Conservation (phyloP, 2,797 vertebrate genomes). For the Tangara arthus region DNA sequence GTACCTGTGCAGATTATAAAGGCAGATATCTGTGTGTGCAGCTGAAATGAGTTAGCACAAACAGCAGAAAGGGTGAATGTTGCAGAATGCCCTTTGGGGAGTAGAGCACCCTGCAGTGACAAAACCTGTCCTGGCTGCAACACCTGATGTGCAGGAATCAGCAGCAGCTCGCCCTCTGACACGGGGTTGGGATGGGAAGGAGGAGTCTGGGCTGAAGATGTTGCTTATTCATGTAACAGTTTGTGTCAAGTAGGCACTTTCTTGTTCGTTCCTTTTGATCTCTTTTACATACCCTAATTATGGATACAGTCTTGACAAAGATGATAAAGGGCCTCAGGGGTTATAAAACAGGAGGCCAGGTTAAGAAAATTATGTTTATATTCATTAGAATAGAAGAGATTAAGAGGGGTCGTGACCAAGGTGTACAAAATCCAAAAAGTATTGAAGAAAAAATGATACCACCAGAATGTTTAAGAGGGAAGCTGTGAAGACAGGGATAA, state of each 20-base stretch:
- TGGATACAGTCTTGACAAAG: conserved; percentile 32
- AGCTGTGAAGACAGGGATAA: not conserved
- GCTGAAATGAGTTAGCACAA: not conserved
- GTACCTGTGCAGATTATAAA: not conserved
- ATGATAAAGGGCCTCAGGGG: conserved; percentile 23
- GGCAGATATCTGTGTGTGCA: not conserved
- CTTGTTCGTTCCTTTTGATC: not conserved
- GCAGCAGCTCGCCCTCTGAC: not conserved
- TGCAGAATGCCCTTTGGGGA: not conserved
- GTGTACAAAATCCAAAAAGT: conserved; percentile 26
- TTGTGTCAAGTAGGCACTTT: conserved; percentile 15
- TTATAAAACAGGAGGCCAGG: conserved; percentile 33
- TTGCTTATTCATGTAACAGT: conserved; percentile 29
- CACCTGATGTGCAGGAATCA: not conserved
- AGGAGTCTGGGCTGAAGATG: not conserved
- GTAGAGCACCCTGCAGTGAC: not conserved
- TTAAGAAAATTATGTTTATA: conserved; percentile 57
- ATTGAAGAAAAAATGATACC: not conserved
- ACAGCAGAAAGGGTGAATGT: not conserved
- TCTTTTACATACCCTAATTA: conserved; percentile 15
- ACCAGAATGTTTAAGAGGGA: conserved; percentile 14
- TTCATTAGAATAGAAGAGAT: conserved; percentile 49
- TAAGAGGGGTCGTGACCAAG: conserved; percentile 14
- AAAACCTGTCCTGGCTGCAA: not conserved
- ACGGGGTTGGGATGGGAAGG: not conserved